Conservation (phyloP, 1,140 invertebrate species). For the Tigriopus japonicus region DNA sequence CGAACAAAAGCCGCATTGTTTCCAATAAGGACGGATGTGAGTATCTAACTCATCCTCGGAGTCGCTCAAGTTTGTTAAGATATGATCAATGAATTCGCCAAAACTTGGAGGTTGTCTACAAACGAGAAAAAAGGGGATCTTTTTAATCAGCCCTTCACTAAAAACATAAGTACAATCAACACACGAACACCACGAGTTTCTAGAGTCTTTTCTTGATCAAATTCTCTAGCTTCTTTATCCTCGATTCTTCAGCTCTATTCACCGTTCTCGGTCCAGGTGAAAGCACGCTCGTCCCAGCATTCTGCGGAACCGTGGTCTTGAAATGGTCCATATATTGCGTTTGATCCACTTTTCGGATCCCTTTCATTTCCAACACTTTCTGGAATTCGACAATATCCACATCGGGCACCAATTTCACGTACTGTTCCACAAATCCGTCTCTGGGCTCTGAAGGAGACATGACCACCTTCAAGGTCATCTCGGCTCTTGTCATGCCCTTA, state of each 20-base stretch:
- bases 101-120: too few species aligned
- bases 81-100: too few species aligned
- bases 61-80: too few species aligned
- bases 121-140: too few species aligned
- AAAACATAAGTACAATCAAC: too few species aligned
- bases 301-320: neutral
- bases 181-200: neutral
- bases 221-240: constrained; percentile 12
- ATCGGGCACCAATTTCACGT: constrained; percentile 71
- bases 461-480: constrained; percentile 91
- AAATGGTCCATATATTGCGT: neutral
- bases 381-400: constrained; percentile 76
- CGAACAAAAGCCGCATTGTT: too few species aligned
- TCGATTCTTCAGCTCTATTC: neutral
- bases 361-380: constrained; percentile 40
- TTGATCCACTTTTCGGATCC: constrained; percentile 1
- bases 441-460: constrained; percentile 74
- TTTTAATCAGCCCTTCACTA: too few species aligned
- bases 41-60: too few species aligned
- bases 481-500: constrained; percentile 91
- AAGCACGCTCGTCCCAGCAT: neutral
- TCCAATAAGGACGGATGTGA: too few species aligned
- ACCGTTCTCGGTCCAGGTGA: neutral
- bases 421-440: constrained; percentile 66
- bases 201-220: constrained; percentile 8